Evolutionary conservation across 2,888 invertebrate species (phyloP).

Genomic region (Chesias legatella): DNA sequence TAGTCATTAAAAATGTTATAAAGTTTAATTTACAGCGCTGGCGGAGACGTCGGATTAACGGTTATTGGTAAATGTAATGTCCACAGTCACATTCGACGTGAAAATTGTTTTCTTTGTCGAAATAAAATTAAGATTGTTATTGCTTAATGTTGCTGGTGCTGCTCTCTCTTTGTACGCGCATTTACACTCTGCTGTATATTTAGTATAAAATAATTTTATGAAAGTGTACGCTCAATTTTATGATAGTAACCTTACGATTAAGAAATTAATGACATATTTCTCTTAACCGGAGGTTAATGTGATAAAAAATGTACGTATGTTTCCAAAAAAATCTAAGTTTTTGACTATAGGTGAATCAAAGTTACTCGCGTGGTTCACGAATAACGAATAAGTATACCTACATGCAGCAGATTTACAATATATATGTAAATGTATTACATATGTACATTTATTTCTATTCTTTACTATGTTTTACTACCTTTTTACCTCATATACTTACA

Average conservation of each 20-base stretch:
- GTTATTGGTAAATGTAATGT: constrained; percentile 68
- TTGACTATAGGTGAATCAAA: no score
- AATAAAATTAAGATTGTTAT: constrained; percentile 54
- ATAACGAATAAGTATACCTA: no score
- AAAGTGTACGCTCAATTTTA: constrained; percentile 26
- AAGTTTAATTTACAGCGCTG: constrained; percentile 76
- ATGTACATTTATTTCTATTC: no score
- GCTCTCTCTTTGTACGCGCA: constrained; percentile 30
- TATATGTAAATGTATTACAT: no score
- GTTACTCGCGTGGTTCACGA: no score
- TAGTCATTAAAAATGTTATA: constrained; percentile 78
- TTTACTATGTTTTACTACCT: no score
- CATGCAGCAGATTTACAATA: no score
- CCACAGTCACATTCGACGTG: constrained; percentile 54
- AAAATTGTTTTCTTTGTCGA: constrained; percentile 65
- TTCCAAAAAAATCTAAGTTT: constrained; percentile 1
- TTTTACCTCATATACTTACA: no score
- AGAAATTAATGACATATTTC: constrained; percentile 30
- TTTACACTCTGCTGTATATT: constrained; percentile 28
- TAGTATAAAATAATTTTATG: constrained; percentile 27
- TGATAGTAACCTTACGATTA: constrained; percentile 26
- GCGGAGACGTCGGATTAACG: constrained; percentile 62
- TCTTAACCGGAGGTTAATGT: constrained; percentile 13
- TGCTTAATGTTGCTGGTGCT: constrained; percentile 39
- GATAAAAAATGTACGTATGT: constrained; percentile 6